Percentiles rank a stretch among this genome's conserved stretches.
These are phyloP conservation scores for Melikaiella ostensackeni DNA, from an alignment of 2,888 invertebrate species.

Conservation along the genomic window DNA sequence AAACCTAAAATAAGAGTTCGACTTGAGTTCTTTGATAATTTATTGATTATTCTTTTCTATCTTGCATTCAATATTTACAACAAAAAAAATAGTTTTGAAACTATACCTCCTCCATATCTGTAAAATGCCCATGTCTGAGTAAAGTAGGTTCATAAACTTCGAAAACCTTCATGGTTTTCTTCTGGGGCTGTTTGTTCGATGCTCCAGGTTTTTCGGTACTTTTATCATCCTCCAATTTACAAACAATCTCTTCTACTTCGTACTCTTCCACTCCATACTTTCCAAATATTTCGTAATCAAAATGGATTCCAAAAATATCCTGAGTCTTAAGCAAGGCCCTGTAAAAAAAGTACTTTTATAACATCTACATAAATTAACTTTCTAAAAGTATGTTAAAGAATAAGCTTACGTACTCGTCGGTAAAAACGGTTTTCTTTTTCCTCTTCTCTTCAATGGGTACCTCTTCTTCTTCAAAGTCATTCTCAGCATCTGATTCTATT, in stretches of 20 bases:
- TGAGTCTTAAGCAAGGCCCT: conserved; percentile 96
- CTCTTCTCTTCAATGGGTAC: conserved; percentile 88
- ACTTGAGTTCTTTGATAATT: not conserved
- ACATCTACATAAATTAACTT: not conserved
- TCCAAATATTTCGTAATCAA: conserved; percentile 93
- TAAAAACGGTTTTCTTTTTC: conserved; percentile 87
- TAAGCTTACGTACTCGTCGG: conserved; percentile 84
- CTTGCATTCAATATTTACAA: not conserved
- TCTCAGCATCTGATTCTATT: not conserved
- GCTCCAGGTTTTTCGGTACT: conserved; percentile 84
- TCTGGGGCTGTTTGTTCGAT: conserved; percentile 83
- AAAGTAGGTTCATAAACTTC: conserved; percentile 98
- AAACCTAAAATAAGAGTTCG: conserved; percentile 79
- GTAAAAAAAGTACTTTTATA: conserved; percentile 20
- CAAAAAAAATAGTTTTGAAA: conserved; percentile 8
- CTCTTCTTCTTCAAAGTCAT: conserved; percentile 78
- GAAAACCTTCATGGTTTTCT: conserved; percentile 85
- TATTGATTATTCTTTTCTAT: not conserved
- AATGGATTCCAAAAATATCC: conserved; percentile 98
- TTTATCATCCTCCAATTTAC: conserved; percentile 76
- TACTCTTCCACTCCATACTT: conserved; percentile 89
- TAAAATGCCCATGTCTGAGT: conserved; percentile 94
- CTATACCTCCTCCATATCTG: conserved; percentile 89
- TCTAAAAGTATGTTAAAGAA: conserved; percentile 6
- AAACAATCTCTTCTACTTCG: conserved; percentile 89